Base-by-base conservation (phyloP, 2,888 invertebrate species). In the Polydrusus pterygomalis region DNA sequence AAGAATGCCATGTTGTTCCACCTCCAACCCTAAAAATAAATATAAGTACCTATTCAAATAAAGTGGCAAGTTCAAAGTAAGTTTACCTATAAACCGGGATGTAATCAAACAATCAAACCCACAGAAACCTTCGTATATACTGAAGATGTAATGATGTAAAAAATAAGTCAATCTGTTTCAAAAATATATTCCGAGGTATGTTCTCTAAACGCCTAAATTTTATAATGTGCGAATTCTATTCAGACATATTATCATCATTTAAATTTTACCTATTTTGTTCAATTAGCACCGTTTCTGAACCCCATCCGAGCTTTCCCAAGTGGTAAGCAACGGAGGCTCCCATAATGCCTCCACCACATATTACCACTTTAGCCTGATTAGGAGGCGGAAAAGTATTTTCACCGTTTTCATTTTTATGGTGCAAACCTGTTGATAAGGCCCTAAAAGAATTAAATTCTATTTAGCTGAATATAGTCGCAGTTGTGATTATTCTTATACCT, bases 301-400 rank as follows among this genome's bases (percentile, higher is more conserved):
- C 96, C 93, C 95, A 95, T 67, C 97, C 97, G 79, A 93, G 88
- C 82, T 92, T 89, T 0, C 95, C 94, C 58, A 98, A 89, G 86
- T 97, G 96, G 86, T 97, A 97, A 11, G 97, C 97, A 9, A 97
- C 95, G 1, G 97, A 95, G 10, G 95, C 94, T 5, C 97, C 97
- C 91, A 96, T 94, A 54, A 97, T 93, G 25, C 97, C 97, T 15
- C 97, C 97, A 2, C 97, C 97, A 87, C 97, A 97, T 84, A 97
- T 93, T 54, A 96, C 95, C 54, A 96, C 96, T 83, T 91, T 91
- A 0, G 93, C 90, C 83, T 92, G 89, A 54, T 85, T 85, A 6
- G 92, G 92, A 74, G 88, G 87, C 45, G 77, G 60, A 9, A 70
- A 60, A 67, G 58, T 20, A 70, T 17, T 49, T 34, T 70, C 70